A percentile compares a stretch with the other conserved stretches of the same genome.
Conservation (phyloP, 2,797 vertebrate genomes). For the Sebastiscus tertius region DNA sequence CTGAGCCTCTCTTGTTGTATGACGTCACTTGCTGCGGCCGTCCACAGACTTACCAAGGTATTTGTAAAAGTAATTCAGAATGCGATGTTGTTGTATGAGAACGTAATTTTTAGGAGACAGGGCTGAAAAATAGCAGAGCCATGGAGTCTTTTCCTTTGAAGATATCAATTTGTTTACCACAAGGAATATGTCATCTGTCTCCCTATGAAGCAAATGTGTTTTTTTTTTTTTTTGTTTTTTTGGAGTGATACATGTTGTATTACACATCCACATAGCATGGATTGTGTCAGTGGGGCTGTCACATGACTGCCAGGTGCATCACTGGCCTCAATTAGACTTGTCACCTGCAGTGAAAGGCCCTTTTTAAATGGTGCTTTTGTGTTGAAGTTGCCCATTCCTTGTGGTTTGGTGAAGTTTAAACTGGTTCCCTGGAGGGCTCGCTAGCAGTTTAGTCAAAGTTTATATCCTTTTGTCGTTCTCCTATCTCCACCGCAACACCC, state of each 20-base stretch:
- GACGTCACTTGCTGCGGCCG: too few relatives aligned
- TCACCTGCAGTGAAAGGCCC: slow-evolving; percentile 38
- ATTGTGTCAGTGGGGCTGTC: slow-evolving; percentile 18
- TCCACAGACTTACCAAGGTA: too few relatives aligned
- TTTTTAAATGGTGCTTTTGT: slow-evolving; percentile 63
- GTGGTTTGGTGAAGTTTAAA: slow-evolving; percentile 55
- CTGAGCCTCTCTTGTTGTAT: too few relatives aligned
- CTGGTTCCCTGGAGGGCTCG: slow-evolving; percentile 40
- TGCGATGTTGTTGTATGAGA: too few relatives aligned
- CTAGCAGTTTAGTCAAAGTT: slow-evolving; percentile 45
- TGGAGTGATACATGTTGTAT: neutral
- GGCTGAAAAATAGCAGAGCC: neutral
- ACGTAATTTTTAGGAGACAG: too few relatives aligned
- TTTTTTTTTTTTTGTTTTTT: neutral
- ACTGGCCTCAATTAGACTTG: slow-evolving; percentile 37
- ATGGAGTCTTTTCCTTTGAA: neutral
- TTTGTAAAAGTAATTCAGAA: too few relatives aligned
- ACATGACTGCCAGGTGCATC: slow-evolving; percentile 54
- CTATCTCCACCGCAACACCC: neutral
- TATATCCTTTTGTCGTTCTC: slow-evolving; percentile 35
- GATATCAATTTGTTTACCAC: slow-evolving; percentile 5
- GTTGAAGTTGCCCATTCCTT: slow-evolving; percentile 39
- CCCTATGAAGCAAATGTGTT: neutral
- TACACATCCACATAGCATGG: slow-evolving; percentile 5
- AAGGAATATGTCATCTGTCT: neutral